Base-by-base conservation (phyloP, 2,888 invertebrate genomes). In the Sceliomorpha sp. region DNA sequence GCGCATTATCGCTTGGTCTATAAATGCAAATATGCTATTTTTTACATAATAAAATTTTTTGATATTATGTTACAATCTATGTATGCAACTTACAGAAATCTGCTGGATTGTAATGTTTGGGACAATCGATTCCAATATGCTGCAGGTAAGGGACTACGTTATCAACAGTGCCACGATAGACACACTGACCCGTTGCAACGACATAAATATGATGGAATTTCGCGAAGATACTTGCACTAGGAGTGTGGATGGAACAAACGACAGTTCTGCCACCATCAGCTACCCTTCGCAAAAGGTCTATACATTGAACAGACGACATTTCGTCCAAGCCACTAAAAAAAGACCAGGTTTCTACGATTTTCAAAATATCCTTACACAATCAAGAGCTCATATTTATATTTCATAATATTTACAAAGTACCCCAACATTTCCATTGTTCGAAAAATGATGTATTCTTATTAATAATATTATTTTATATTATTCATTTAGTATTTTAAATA, bases 181-280 rank as follows among this genome's bases (percentile, higher is more conserved):
- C 93, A 85, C 98, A 98, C 76, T 96, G 93, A 0, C 98, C 98
- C 40, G 92, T 93, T 0, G 97, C 93, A 37, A 98, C 91, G 55
- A 98, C 92, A 83, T 97, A 98, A 1, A 98, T 93, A 83, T 97
- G 94, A 88, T 96, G 97, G 85, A 98, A 97, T 90, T 95, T 94
- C 8, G 95, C 92, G 87, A 98, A 98, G 44, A 98, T 90, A 74
- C 94, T 93, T 0, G 98, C 98, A 69, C 97, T 97, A 0, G 98
- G 98, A n/a, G 98, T 98, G 89, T 98, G 98, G 45, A 98, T 93
- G 0, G 98, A 98, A 83, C 98, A 98, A 56, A 98, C 92, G 3
- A 98, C 94, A 0, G 98, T 98, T 20, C 98, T 90, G 0, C 98
- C 98, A 0, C 94, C 94, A 32, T 74, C 50, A 0, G 98, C 96